Evolutionary conservation across 2,888 invertebrate genomes (phyloP), one percentile per base, ranked within the genome.

Genomic region (Rotaria socialis): DNA sequence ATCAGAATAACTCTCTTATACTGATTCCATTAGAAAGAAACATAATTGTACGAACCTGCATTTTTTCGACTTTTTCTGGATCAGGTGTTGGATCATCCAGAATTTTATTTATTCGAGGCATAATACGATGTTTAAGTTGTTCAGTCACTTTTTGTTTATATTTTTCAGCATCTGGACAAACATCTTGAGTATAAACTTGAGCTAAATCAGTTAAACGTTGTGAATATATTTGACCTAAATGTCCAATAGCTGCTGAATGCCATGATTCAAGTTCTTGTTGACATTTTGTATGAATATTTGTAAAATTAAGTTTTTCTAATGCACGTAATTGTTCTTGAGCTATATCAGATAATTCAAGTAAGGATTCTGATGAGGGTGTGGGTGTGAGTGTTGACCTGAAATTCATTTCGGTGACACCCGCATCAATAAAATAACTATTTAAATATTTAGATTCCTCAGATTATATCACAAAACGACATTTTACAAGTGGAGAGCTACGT

Each of bases 201-300:
- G 24, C 14, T n/a, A 80, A n/a, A 47, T 80, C 47, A 11, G 24
- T n/a, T n/a, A 47, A 47, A 80, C 80, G 80, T 80, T 80, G 80
- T n/a, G 47, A 14, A n/a, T 11, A 80, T 1, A 80, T 43, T 80
- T 80, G 43, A 7, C 24, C 24, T 11, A 80, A 24, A 80, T 47
- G 41, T 19, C 11, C n/a, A 11, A 80, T 11, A 7, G n/a, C 47
- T 1, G 19, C 80, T 24, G 80, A 47, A 47, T 80, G 41, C 80
- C 80, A 80, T 10, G 7, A 0, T 80, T 80, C 80, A 24, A 80
- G 35, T n/a, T 80, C 47, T 80, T 43, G 41, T 80, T 80, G 80
- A 80, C 80, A 80, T 47, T 80, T 47, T 3, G 4, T 3, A 80
- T 80, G 80, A n/a, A 80, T n/a, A 4, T 80, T 43, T n/a, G 41